phyloP scores from a whole-genome alignment of 2,888 invertebrate species.

The Sphecodes monilicornis region DNA sequence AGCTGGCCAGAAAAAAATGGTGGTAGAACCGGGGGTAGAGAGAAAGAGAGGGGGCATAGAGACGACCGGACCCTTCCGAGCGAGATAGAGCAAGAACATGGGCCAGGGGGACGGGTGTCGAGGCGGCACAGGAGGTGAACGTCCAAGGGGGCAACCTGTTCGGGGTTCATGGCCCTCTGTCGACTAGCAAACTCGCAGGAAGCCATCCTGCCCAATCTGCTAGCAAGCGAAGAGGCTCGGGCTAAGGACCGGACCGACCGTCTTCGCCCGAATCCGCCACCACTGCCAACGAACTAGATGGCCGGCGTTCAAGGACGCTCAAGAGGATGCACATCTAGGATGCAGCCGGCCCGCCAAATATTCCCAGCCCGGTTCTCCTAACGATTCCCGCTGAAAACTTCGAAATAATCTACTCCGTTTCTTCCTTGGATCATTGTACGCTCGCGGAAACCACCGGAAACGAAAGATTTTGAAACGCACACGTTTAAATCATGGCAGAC shows the following conservation, averaged over 20 bases:
- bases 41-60: conserved; percentile 40
- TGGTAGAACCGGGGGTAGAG: conserved; percentile 44
- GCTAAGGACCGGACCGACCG: conserved; percentile 68
- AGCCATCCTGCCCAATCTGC: conserved; percentile 78
- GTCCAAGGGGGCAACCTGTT: conserved; percentile 85
- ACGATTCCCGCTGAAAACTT: background rate
- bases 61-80: conserved; percentile 69
- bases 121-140: conserved; percentile 81
- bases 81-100: conserved; percentile 68
- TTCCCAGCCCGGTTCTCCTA: background rate
- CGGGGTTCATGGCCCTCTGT: conserved; percentile 84
- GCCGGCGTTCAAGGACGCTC: conserved; percentile 33
- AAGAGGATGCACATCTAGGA: conserved; percentile 52
- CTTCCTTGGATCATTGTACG: background rate
- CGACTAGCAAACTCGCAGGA: conserved; percentile 81
- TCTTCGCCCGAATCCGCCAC: conserved; percentile 35
- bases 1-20: conserved; percentile 66
- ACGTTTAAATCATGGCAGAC: background rate
- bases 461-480: background rate
- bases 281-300: conserved; percentile 40
- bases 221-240: conserved; percentile 69
- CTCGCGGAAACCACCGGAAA: background rate
- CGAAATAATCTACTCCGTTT: background rate
- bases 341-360: conserved; percentile 23
- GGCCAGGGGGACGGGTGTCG: conserved; percentile 66